Conservation (phyloP, 1,140 invertebrate genomes). For the Reticulitermes speratus region DNA sequence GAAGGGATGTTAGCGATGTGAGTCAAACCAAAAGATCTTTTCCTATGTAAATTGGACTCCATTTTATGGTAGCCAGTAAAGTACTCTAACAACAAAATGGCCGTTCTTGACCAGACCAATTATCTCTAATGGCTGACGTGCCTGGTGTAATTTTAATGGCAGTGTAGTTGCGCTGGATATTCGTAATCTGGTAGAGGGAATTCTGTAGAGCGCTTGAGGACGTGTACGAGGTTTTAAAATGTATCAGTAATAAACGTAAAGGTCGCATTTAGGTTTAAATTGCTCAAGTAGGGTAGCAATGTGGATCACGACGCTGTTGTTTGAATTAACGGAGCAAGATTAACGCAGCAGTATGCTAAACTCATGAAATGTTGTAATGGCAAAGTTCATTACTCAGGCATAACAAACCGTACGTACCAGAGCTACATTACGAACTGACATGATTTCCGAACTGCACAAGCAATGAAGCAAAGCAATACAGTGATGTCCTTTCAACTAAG, state of each 20-base stretch:
- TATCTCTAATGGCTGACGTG: constrained; percentile 6
- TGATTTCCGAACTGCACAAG: no score
- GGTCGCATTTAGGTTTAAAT: neutral
- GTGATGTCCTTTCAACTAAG: no score
- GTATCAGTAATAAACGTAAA: neutral
- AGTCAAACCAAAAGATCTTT: neutral
- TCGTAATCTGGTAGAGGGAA: neutral
- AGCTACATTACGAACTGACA: no score
- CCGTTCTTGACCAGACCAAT: constrained; percentile 3
- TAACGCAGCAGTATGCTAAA: neutral
- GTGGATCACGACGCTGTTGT: neutral
- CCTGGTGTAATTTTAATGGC: neutral
- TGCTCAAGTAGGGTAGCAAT: neutral
- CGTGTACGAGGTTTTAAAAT: neutral
- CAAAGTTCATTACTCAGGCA: no score
- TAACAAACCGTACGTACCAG: no score
- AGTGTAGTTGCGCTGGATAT: neutral
- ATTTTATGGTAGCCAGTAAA: neutral
- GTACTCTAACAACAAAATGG: neutral
- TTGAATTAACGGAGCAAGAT: neutral
- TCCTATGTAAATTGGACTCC: neutral
- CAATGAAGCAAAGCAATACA: no score
- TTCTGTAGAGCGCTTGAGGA: neutral
- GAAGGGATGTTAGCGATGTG: constrained; percentile 3
- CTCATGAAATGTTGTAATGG: no score